Evolutionary conservation across 2,888 invertebrate species (phyloP).

Genomic region (Philopedon plagiatum): DNA sequence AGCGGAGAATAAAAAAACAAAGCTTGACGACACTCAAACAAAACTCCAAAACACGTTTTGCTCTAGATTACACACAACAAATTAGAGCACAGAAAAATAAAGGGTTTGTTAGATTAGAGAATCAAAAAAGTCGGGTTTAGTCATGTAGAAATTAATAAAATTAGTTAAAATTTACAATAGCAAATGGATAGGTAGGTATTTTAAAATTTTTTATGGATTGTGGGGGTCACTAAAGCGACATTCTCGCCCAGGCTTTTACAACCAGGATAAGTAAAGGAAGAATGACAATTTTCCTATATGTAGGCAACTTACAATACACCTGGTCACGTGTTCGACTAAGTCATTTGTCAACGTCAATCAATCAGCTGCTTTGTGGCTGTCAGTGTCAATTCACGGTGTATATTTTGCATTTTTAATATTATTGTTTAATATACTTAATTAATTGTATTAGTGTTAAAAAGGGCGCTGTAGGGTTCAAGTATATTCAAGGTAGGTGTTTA

Average conservation of each 20-base stretch:
- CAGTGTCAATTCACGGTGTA: background rate
- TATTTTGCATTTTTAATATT: background rate
- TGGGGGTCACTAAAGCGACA: no score
- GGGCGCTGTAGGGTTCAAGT: background rate
- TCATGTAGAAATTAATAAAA: no score
- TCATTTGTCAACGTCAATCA: slow-evolving; percentile 3
- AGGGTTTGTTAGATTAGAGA: no score
- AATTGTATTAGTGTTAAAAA: background rate
- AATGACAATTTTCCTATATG: slow-evolving; percentile 9
- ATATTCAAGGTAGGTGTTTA: background rate
- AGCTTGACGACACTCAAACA: background rate
- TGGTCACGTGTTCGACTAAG: background rate
- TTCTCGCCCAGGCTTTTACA: background rate
- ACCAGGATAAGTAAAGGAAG: no score
- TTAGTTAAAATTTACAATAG: no score
- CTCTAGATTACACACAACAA: no score
- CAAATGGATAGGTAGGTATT: no score
- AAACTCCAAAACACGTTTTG: no score
- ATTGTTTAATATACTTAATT: background rate
- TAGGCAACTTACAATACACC: background rate
- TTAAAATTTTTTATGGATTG: no score
- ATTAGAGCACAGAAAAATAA: no score
- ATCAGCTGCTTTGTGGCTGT: background rate
- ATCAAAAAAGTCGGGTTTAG: no score
- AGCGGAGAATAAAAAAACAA: background rate